A percentile compares a stretch with the other conserved stretches of the same genome.
Evolutionary conservation across 1,140 invertebrate genomes (phyloP).

Genomic region (Trachymyrmex septentrionalis): DNA sequence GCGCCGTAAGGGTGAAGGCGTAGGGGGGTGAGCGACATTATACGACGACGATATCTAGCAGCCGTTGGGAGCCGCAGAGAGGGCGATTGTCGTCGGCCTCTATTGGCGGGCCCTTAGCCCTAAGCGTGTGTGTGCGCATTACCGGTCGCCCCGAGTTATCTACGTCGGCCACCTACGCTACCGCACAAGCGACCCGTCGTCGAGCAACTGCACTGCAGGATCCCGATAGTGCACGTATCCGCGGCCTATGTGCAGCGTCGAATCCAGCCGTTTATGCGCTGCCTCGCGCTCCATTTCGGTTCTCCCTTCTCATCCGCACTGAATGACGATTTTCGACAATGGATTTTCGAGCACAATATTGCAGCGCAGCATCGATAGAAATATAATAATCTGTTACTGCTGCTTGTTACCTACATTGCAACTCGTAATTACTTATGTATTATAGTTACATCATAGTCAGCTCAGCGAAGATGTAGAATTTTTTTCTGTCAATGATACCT

Average conservation of each 20-base stretch:
- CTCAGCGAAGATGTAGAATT: constrained; percentile 3
- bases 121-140: constrained; percentile 53
- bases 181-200: constrained; percentile 46
- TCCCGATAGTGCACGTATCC: constrained; percentile 61
- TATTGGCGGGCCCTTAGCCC: constrained; percentile 61
- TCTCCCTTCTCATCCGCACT: neutral
- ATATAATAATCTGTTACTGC: constrained; percentile 17
- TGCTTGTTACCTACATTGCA: neutral
- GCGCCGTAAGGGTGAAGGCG: neutral
- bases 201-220: constrained; percentile 55
- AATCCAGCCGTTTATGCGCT: constrained; percentile 59
- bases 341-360: constrained; percentile 12
- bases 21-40: constrained; percentile 31
- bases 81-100: constrained; percentile 56
- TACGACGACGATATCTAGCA: constrained; percentile 54
- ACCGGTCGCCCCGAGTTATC: constrained; percentile 59
- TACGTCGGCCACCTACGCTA: constrained; percentile 59
- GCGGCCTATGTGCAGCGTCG: constrained; percentile 45
- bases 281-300: constrained; percentile 42
- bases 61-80: constrained; percentile 21
- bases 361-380: neutral
- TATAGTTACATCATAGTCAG: neutral
- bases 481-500: neutral
- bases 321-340: constrained; percentile 47
- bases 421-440: neutral